Evolutionary conservation across 2,113 vertebrate genomes (phyloP).

Genomic region (Burhinus bistriatus): DNA sequence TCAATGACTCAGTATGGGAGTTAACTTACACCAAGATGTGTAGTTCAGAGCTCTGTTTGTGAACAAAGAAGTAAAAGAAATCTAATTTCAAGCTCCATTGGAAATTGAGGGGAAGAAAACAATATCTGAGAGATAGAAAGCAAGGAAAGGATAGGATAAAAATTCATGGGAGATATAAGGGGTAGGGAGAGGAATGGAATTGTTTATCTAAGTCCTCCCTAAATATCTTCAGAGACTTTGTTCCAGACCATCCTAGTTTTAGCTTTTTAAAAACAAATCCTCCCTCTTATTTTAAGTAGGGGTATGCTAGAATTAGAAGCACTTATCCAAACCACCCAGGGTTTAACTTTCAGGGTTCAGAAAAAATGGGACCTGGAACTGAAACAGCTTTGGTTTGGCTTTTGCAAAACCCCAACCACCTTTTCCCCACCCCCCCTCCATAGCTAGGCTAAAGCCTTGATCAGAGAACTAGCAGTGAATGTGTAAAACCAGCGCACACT

Average conservation of each 20-base stretch:
- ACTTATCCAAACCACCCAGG: constrained; percentile 1
- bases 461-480: background rate
- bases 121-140: background rate
- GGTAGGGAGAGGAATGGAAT: background rate
- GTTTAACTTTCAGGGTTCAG: background rate
- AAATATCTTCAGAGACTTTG: background rate
- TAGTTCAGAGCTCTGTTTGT: background rate
- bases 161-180: background rate
- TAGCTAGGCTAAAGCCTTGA: background rate
- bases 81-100: constrained; percentile 24
- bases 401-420: constrained; percentile 1
- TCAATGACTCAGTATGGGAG: background rate
- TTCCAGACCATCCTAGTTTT: background rate
- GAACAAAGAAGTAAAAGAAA: constrained; percentile 8
- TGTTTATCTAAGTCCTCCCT: constrained; percentile 9
- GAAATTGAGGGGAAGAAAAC: background rate
- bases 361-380: constrained; percentile 1
- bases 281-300: constrained; percentile 36
- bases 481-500: background rate
- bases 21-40: background rate
- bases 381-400: constrained; percentile 14
- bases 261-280: constrained; percentile 36
- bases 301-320: constrained; percentile 27
- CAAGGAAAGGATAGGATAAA: background rate
- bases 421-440: background rate